phyloP scores from a whole-genome alignment of 2,113 vertebrate species.

The Cariama cristata region DNA sequence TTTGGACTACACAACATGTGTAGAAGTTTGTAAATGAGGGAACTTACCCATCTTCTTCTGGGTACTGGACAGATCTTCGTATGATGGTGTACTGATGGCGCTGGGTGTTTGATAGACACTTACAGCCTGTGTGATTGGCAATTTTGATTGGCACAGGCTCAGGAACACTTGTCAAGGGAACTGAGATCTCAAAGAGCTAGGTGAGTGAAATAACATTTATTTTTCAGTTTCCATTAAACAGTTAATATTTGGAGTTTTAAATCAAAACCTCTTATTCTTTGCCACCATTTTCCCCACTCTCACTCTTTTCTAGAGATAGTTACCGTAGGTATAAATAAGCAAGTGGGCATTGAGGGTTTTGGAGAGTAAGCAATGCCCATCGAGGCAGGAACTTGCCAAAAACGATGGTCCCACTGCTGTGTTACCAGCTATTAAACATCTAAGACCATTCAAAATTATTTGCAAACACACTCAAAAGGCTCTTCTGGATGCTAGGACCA shows the following conservation, averaged over 20 bases:
- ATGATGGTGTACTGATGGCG: slow-evolving; percentile 78
- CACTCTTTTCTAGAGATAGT: background rate
- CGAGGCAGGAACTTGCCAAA: background rate
- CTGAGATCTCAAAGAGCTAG: slow-evolving; percentile 90
- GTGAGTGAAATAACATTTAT: background rate
- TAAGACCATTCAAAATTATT: background rate
- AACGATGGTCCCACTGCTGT: background rate
- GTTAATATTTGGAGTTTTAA: background rate
- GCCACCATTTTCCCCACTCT: background rate
- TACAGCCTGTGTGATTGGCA: slow-evolving; percentile 93
- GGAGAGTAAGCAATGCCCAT: background rate
- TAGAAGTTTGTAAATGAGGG: background rate
- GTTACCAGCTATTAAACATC: background rate
- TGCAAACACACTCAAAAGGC: background rate
- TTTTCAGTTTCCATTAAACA: background rate
- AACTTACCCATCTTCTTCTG: slow-evolving; percentile 78
- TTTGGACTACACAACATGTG: background rate
- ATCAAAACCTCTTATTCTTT: background rate
- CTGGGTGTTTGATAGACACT: slow-evolving; percentile 81
- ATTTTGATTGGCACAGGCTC: slow-evolving; percentile 91
- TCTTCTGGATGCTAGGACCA: background rate
- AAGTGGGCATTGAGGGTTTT: background rate
- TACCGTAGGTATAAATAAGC: background rate
- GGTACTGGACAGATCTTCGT: slow-evolving; percentile 77
- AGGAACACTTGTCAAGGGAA: slow-evolving; percentile 90